Evolutionary conservation across 2,797 vertebrate species (phyloP).

Genomic region (Pteronotus mesoamericanus): DNA sequence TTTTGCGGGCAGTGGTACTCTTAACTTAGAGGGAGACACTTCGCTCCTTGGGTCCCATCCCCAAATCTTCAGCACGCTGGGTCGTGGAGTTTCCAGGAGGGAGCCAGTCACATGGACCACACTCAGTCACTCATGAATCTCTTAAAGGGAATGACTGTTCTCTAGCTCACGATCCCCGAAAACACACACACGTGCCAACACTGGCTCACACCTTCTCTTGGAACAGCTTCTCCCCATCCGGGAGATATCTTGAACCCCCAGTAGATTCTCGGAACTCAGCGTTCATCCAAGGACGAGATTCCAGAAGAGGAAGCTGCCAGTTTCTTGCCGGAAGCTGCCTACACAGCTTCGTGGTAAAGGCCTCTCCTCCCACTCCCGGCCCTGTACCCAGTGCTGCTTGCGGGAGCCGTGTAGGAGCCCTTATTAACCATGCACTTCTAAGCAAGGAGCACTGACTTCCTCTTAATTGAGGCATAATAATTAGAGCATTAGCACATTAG

Average conservation of each 20-base stretch:
- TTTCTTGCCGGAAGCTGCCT: conserved; percentile 62
- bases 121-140: no score
- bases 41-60: not conserved
- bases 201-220: conserved; percentile 7
- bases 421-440: conserved; percentile 81
- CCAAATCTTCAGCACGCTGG: not conserved
- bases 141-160: no score
- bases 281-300: conserved; percentile 60
- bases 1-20: not conserved
- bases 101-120: not conserved
- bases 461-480: conserved; percentile 88
- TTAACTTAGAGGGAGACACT: not conserved
- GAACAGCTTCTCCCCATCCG: not conserved
- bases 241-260: not conserved
- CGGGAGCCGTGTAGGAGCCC: conserved; percentile 60
- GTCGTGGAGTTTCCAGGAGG: not conserved
- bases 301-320: conserved; percentile 54
- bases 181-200: not conserved
- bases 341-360: conserved; percentile 64
- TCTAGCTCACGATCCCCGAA: not conserved
- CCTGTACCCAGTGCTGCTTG: not conserved
- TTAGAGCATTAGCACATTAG: conserved; percentile 88
- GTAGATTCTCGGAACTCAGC: conserved; percentile 50
- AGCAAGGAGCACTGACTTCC: conserved; percentile 82
- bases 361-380: not conserved